A percentile compares a stretch with the other conserved stretches of the same genome.
These are phyloP conservation scores for Thereva unica DNA, from an alignment of 2,888 invertebrate genomes.

Conservation along the genomic window DNA sequence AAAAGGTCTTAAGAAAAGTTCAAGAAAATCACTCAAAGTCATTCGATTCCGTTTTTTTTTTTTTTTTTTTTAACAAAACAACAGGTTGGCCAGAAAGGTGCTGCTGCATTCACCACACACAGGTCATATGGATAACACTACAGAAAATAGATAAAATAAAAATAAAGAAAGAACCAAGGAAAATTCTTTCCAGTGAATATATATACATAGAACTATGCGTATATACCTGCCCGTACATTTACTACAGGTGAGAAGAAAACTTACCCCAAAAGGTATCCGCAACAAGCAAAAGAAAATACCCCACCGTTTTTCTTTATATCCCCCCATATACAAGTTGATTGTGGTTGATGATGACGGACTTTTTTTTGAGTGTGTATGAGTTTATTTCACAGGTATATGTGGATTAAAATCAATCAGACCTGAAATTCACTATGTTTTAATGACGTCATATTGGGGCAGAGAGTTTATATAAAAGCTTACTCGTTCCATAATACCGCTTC, in stretches of 20 bases:
- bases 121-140: too few species aligned
- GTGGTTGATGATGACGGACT: too few species aligned
- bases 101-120: too few species aligned
- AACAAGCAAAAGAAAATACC: too few species aligned
- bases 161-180: conserved; percentile 6
- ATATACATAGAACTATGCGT: too few species aligned
- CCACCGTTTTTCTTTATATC: too few species aligned
- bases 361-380: too few species aligned
- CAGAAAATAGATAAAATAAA: conserved; percentile 3
- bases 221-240: neutral
- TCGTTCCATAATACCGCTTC: conserved; percentile 35
- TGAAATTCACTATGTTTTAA: conserved; percentile 12
- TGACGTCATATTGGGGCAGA: conserved; percentile 25
- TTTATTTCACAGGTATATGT: too few species aligned
- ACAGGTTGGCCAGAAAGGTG: conserved; percentile 3
- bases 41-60: conserved; percentile 1
- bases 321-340: too few species aligned
- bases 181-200: conserved; percentile 27
- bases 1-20: neutral
- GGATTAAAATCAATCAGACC: too few species aligned
- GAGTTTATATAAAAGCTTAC: conserved; percentile 41
- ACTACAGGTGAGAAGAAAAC: conserved; percentile 19
- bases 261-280: too few species aligned
- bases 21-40: conserved; percentile 12
- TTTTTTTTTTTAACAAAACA: conserved; percentile 15